Evolutionary conservation across 2,113 vertebrate species (phyloP).

Genomic region (Dromas ardeola): DNA sequence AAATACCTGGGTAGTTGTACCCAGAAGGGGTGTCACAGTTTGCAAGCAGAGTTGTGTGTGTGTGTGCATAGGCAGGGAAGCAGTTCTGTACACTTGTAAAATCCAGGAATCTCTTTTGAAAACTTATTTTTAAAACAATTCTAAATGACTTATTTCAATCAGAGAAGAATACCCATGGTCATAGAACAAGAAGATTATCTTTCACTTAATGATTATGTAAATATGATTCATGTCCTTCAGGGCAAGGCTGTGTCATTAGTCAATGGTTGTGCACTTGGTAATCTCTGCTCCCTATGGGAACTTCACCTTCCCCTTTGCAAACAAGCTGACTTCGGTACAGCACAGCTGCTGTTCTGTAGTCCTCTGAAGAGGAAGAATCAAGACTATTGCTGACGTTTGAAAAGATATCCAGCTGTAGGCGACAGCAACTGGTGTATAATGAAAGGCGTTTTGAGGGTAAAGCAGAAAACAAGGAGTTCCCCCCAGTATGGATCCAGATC

Average conservation of each 20-base stretch:
- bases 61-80: neutral
- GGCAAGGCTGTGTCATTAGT: neutral
- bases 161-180: neutral
- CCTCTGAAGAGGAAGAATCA: neutral
- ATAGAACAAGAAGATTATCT: neutral
- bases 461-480: neutral
- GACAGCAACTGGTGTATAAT: neutral
- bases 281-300: neutral
- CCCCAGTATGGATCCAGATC: neutral
- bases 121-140: neutral
- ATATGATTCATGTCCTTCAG: neutral
- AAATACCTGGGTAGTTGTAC: neutral
- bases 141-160: neutral
- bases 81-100: rapidly evolving
- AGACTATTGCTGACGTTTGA: neutral
- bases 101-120: neutral
- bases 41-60: rapidly evolving
- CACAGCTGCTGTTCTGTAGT: neutral
- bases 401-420: neutral
- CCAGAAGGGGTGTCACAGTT: neutral
- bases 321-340: neutral
- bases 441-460: neutral
- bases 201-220: neutral
- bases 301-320: neutral
- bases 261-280: neutral